Conservation (phyloP, 2,888 invertebrate species). For the Macaria notata region DNA sequence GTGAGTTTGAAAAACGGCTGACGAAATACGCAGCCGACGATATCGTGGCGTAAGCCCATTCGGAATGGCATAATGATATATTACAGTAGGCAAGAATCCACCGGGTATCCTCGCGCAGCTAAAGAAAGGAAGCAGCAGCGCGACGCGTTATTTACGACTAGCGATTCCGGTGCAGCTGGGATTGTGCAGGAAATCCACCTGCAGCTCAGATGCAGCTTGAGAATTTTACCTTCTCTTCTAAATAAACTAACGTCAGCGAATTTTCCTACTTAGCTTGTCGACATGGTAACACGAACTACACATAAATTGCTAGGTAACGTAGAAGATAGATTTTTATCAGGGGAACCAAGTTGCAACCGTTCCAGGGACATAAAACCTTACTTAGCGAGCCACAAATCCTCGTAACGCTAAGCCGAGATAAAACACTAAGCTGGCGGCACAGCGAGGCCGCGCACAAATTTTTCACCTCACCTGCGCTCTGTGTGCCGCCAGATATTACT, state of each 20-base stretch:
- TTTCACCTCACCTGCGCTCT: slow-evolving; percentile 71
- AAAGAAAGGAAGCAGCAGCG: slow-evolving; percentile 68
- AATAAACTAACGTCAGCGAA: slow-evolving; percentile 17
- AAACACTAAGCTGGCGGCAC: slow-evolving; percentile 77
- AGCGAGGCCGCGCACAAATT: slow-evolving; percentile 71
- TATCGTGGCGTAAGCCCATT: slow-evolving; percentile 24
- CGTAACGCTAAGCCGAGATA: slow-evolving; percentile 81
- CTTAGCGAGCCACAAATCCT: slow-evolving; percentile 81
- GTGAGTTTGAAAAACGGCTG: slow-evolving; percentile 32
- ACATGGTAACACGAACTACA: slow-evolving; percentile 24
- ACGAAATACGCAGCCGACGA: slow-evolving; percentile 27
- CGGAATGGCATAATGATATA: slow-evolving; percentile 31
- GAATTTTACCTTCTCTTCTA: slow-evolving; percentile 35
- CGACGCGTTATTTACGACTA: slow-evolving; percentile 73
- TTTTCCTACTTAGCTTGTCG: slow-evolving; percentile 18
- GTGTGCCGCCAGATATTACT: slow-evolving; percentile 63
- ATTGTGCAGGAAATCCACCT: slow-evolving; percentile 63
- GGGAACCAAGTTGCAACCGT: slow-evolving; percentile 70
- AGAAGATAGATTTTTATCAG: slow-evolving; percentile 69
- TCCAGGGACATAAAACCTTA: slow-evolving; percentile 78
- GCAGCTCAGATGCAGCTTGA: slow-evolving; percentile 35
- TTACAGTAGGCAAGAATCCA: slow-evolving; percentile 49
- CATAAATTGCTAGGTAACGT: slow-evolving; percentile 43
- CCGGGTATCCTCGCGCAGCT: slow-evolving; percentile 52
- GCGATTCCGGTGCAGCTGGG: slow-evolving; percentile 64